Conservation (phyloP, 2,888 invertebrate species). For the Rotaria magnacalcarata region DNA sequence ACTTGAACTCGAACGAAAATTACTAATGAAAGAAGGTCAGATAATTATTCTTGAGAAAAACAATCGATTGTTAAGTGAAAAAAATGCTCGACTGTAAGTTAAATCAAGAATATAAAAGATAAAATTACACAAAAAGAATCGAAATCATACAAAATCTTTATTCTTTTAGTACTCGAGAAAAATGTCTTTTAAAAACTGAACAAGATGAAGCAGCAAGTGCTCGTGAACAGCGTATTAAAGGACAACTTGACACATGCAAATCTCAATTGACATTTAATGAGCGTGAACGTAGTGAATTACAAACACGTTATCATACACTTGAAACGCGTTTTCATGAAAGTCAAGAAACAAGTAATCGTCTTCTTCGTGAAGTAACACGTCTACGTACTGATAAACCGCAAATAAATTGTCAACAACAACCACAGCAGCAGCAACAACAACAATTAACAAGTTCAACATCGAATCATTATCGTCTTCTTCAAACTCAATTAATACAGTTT, state of each 20-base stretch:
- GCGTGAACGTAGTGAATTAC: slow-evolving; percentile 29
- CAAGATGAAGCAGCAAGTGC: slow-evolving; percentile 21
- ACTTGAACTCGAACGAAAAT: not conserved
- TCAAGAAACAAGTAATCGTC: slow-evolving; percentile 30
- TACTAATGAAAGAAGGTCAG: slow-evolving; percentile 28
- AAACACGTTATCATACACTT: slow-evolving; percentile 8
- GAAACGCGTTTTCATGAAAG: slow-evolving; percentile 16
- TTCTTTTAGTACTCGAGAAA: not conserved
- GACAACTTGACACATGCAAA: not conserved
- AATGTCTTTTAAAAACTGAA: slow-evolving; percentile 19
- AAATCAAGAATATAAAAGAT: not conserved
- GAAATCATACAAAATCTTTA: no score
- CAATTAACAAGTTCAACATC: not conserved
- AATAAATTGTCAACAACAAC: slow-evolving; percentile 4
- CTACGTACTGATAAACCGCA: slow-evolving; percentile 11
- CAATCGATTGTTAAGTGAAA: not conserved
- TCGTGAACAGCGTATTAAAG: not conserved
- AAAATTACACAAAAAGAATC: no score
- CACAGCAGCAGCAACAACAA: not conserved
- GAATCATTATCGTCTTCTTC: not conserved
- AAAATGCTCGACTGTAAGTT: slow-evolving; percentile 16
- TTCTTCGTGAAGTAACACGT: slow-evolving; percentile 20
- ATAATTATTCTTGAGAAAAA: not conserved
- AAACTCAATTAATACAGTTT: slow-evolving; percentile 8
- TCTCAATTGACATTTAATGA: slow-evolving; percentile 21